Evolutionary conservation across 2,888 invertebrate genomes (phyloP).

Genomic region (Apamea crenata): DNA sequence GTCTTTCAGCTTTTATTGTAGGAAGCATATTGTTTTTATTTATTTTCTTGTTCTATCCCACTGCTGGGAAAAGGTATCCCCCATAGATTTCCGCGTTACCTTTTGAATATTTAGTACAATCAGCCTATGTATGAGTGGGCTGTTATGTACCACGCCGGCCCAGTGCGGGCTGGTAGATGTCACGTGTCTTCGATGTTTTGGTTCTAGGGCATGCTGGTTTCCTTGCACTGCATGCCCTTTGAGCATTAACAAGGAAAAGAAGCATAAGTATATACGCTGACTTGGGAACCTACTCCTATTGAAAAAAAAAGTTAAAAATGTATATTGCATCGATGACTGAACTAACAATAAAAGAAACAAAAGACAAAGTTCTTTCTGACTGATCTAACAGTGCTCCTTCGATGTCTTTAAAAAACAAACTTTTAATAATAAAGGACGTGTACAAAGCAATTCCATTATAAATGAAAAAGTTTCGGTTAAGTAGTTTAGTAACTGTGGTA

Average conservation of each 20-base stretch:
- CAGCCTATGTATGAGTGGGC: not conserved
- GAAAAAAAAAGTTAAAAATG: not conserved
- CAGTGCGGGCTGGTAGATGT: not conserved
- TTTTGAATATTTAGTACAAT: not conserved
- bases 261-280: not conserved
- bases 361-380: not conserved
- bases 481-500: slow-evolving; percentile 29
- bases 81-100: not conserved
- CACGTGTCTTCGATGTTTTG: not conserved
- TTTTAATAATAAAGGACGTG: slow-evolving; percentile 4
- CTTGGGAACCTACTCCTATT: not conserved
- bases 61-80: too few relatives aligned
- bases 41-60: not conserved
- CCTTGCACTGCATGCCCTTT: not conserved
- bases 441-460: slow-evolving; percentile 32
- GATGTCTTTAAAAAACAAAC: not conserved
- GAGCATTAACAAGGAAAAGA: not conserved
- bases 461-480: slow-evolving; percentile 18
- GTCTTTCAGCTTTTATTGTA: not conserved
- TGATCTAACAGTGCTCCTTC: not conserved
- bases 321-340: not conserved
- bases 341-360: not conserved
- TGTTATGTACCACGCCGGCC: not conserved
- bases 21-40: too few relatives aligned
- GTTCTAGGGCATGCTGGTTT: not conserved